These are phyloP conservation scores for Oncopodura yosiiana DNA, from an alignment of 1,140 invertebrate species.

Conservation along the genomic window DNA sequence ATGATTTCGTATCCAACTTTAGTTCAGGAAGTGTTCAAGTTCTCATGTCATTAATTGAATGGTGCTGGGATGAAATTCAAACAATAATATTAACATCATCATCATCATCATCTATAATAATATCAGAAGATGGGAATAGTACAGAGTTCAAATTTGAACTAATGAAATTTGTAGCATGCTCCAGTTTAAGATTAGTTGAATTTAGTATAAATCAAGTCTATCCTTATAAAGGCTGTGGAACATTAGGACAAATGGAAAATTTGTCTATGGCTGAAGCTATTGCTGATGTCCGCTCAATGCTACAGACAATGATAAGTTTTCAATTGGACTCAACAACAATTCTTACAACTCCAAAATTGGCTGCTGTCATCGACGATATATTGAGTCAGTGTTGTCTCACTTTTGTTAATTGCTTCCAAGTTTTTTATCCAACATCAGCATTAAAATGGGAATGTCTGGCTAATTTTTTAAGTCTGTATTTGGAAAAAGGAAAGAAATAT, in stretches of 20 bases:
- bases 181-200: conserved; percentile 30
- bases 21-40: conserved; percentile 44
- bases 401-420: conserved; percentile 85
- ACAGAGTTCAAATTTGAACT: conserved; percentile 21
- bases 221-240: conserved; percentile 31
- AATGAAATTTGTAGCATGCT: conserved; percentile 29
- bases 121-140: conserved; percentile 16
- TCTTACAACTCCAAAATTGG: conserved; percentile 7
- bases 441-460: conserved; percentile 88
- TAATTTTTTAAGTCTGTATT: conserved; percentile 27
- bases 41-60: conserved; percentile 26
- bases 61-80: conserved; percentile 32
- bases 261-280: conserved; percentile 63
- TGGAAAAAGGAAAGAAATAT: conserved; percentile 51
- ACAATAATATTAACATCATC: not conserved
- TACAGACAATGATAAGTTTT: conserved; percentile 75
- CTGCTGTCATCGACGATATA: conserved; percentile 46
- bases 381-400: conserved; percentile 82
- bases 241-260: conserved; percentile 38
- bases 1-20: conserved; percentile 63
- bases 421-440: conserved; percentile 86
- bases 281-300: conserved; percentile 67
- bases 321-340: not conserved
- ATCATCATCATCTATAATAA: not conserved
- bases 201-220: conserved; percentile 34